These are phyloP conservation scores for Thalassarche chlororhynchos DNA, from an alignment of 2,113 vertebrate genomes.

Conservation along the genomic window DNA sequence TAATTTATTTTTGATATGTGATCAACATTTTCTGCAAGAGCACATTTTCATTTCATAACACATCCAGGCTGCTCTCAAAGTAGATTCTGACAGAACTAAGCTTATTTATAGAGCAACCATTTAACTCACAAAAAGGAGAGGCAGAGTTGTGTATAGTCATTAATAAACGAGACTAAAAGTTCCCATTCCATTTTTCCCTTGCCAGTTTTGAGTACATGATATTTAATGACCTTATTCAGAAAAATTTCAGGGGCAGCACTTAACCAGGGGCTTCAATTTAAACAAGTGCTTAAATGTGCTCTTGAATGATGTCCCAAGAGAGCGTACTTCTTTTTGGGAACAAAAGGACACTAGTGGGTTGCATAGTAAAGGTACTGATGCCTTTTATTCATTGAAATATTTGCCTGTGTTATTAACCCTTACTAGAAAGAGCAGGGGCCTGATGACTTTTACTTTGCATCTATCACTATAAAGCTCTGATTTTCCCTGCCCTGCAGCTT, in stretches of 20 bases:
- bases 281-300: background rate
- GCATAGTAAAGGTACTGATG: background rate
- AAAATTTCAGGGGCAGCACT: slow-evolving; percentile 10
- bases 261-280: background rate
- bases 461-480: background rate
- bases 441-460: background rate
- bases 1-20: background rate
- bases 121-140: background rate
- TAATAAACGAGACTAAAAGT: slow-evolving; percentile 2
- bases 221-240: slow-evolving; percentile 9
- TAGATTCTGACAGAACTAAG: background rate
- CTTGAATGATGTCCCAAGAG: background rate
- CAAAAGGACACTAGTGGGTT: background rate
- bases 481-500: background rate
- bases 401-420: background rate
- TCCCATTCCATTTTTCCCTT: background rate
- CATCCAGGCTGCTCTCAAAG: background rate
- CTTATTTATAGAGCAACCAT: background rate
- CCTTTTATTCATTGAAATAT: background rate
- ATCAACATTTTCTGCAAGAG: background rate
- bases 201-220: background rate
- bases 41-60: background rate
- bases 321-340: background rate
- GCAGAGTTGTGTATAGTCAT: background rate
- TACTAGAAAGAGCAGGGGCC: background rate